A percentile compares a stretch with the other conserved stretches of the same genome.
Evolutionary conservation across 1,140 invertebrate species (phyloP).

Genomic region (Trachelipus rathkii): DNA sequence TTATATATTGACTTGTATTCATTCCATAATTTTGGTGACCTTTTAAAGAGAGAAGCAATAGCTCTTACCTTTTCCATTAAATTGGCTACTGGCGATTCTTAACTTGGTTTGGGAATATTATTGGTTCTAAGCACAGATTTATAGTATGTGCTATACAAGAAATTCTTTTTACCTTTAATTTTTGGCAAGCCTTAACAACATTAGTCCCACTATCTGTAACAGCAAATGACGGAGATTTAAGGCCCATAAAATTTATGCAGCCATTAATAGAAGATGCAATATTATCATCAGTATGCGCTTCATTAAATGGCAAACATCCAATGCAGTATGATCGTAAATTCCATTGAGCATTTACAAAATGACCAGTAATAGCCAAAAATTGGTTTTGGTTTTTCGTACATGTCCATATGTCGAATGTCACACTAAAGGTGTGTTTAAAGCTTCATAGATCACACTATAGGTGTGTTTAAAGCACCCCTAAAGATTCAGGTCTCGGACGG

Average conservation of each 20-base stretch:
- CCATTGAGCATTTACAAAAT: not conserved
- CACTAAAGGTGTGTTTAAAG: too few species aligned
- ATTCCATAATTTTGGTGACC: not conserved
- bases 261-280: not conserved
- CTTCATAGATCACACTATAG: too few species aligned
- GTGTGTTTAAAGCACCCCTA: too few species aligned
- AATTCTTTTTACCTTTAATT: not conserved
- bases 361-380: not conserved
- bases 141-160: not conserved
- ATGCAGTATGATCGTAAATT: not conserved
- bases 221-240: not conserved
- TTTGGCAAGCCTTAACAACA: not conserved
- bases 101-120: not conserved
- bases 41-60: not conserved
- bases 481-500: too few species aligned
- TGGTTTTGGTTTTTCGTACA: too few species aligned
- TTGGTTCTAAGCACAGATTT: not conserved
- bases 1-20: not conserved
- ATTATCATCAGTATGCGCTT: not conserved
- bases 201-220: not conserved
- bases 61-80: not conserved
- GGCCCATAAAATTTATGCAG: not conserved
- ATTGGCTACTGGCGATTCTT: not conserved
- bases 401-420: too few species aligned
- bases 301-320: not conserved